Base-by-base conservation (phyloP, 2,888 invertebrate genomes). In the Yponomeuta evonymella region DNA sequence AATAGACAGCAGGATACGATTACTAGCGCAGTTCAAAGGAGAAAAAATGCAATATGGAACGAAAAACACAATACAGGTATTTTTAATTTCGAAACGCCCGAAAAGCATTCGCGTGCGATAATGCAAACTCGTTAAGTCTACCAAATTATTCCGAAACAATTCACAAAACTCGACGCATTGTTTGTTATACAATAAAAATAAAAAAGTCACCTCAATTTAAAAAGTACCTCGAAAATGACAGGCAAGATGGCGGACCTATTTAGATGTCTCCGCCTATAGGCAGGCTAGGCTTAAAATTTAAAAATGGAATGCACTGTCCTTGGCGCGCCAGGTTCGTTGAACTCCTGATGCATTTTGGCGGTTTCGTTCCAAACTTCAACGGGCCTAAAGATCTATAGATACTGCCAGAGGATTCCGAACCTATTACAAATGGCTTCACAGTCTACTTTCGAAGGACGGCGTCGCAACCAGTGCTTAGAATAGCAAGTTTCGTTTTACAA, bases 301-400 rank as follows among this genome's bases (percentile, higher is more conserved):
- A 91, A 91, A 91, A 91, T 89, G 89, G 89, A 91, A 90, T 92
- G 91, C 91, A 87, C 88, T 92, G 92, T 92, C 92, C 92, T 92
- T 92, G 91, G 90, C 81, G 84, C 79, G 80, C 81, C 73, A 79
- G 83, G 91, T 88, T 89, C 91, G 86, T 90, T 83, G 88, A 91
- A 90, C 92, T 91, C 88, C 87, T 89, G 87, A 89, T 92, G 92
- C 92, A 92, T 92, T 92, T 92, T 82, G 92, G 92, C 83, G 86
- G 87, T 91, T 90, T 85, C 79, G 74, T 72, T 75, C 77, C 77
- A 77, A 79, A 77, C 77, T 75, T 76, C 75, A 85, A 89, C 83
- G 77, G 83, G 75, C 83, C 76, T 73, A 77, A 67, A 58, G 64
- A 72, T 70, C 70, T 70, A 69, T 58, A 30, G 74, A 75, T 76